Conservation (phyloP, 2,888 invertebrate species). For the Thera britannica region DNA sequence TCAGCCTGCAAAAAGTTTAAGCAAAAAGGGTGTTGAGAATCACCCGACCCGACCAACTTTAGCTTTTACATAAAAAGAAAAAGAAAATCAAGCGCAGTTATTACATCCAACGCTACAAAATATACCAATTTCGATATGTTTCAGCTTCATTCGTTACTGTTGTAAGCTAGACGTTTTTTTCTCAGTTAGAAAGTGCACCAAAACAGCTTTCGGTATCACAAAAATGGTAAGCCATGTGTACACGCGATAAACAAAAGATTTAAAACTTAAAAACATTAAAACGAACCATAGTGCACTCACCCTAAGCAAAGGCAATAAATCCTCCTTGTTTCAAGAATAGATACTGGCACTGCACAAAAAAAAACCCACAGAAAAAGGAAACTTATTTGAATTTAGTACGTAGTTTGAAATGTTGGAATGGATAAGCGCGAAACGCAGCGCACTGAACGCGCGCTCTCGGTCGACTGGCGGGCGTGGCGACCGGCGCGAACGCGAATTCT, state of each 20-base stretch:
- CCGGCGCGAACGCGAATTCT: neutral
- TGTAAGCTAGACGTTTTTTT: neutral
- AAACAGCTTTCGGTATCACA: constrained; percentile 8
- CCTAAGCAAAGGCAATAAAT: constrained; percentile 32
- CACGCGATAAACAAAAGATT: constrained; percentile 28
- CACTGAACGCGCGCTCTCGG: constrained; percentile 45
- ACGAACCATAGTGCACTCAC: constrained; percentile 33
- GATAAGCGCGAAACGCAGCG: constrained; percentile 42
- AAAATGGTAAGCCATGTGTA: constrained; percentile 24
- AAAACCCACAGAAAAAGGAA: constrained; percentile 37
- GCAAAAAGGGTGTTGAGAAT: no score
- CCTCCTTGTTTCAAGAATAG: constrained; percentile 29
- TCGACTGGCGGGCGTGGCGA: constrained; percentile 35
- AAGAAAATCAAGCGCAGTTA: neutral
- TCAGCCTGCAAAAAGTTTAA: no score
- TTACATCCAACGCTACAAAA: neutral
- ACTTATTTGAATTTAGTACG: constrained; percentile 36
- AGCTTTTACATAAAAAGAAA: neutral
- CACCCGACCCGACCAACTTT: neutral
- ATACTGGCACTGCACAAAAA: constrained; percentile 41
- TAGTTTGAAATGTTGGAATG: constrained; percentile 27
- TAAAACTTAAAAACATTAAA: constrained; percentile 19
- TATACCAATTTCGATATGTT: neutral
- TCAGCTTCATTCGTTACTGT: neutral
- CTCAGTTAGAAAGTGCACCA: constrained; percentile 11